A percentile compares a stretch with the other conserved stretches of the same genome.
Evolutionary conservation across 2,888 invertebrate species (phyloP).

Genomic region (Bombylius discolor): DNA sequence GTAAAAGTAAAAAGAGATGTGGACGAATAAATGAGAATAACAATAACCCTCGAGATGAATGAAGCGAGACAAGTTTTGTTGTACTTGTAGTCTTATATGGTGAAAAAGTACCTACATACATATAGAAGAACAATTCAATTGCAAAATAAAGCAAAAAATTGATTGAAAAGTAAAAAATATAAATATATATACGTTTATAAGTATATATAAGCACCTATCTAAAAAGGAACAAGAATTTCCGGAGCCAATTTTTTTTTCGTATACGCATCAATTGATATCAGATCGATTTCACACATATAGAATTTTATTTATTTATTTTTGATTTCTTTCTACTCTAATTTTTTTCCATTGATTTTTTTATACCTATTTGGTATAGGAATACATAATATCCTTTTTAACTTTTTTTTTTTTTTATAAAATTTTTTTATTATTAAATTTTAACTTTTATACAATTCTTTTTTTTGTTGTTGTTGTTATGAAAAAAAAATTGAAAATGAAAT

Average conservation of each 20-base stretch:
- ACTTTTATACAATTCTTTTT: no score
- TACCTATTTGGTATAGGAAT: no score
- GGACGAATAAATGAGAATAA: background rate
- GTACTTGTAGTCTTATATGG: background rate
- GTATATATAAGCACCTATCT: no score
- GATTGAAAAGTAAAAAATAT: constrained; percentile 4
- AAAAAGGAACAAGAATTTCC: constrained; percentile 6
- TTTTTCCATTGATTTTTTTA: no score
- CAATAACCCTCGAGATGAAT: constrained; percentile 6
- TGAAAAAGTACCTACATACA: background rate
- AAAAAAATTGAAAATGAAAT: no score
- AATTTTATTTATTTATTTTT: no score
- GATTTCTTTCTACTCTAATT: no score
- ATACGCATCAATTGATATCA: constrained; percentile 10
- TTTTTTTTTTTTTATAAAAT: no score
- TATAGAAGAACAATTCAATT: background rate
- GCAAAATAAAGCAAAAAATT: background rate
- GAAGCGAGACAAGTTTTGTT: constrained; percentile 3
- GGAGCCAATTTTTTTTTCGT: constrained; percentile 9
- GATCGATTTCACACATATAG: constrained; percentile 8
- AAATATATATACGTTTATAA: background rate
- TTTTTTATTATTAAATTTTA: no score
- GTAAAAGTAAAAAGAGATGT: no score
- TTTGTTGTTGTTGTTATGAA: no score
- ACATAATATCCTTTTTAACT: no score